Conservation (phyloP, 2,888 invertebrate species). For the Alcis repandata region DNA sequence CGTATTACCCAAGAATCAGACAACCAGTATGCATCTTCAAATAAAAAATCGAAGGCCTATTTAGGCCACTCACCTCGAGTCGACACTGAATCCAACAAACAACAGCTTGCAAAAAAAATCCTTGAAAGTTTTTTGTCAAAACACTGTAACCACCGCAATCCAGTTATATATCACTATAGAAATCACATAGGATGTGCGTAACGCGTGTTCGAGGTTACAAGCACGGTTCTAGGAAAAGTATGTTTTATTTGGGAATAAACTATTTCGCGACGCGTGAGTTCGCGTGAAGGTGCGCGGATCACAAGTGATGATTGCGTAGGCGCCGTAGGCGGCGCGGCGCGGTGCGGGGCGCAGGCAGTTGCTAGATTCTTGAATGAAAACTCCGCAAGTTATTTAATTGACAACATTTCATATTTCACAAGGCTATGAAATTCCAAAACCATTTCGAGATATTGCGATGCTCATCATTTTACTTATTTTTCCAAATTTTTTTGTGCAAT, state of each 20-base stretch:
- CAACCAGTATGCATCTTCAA: slow-evolving; percentile 10
- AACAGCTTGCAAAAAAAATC: slow-evolving; percentile 33
- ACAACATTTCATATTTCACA: too few relatives aligned
- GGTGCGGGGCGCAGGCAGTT: slow-evolving; percentile 1
- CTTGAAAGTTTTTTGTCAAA: slow-evolving; percentile 36
- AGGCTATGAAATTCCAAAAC: too few relatives aligned
- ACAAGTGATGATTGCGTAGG: slow-evolving; percentile 9
- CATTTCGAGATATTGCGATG: too few relatives aligned
- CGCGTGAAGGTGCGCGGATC: background rate
- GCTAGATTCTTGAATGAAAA: background rate
- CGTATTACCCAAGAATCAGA: background rate
- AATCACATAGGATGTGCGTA: slow-evolving; percentile 21
- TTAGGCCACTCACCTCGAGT: slow-evolving; percentile 41
- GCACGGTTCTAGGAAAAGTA: slow-evolving; percentile 22
- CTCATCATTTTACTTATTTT: too few relatives aligned
- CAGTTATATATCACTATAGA: slow-evolving; percentile 26
- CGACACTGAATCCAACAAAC: slow-evolving; percentile 8
- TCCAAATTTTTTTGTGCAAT: too few relatives aligned
- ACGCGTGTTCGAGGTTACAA: slow-evolving; percentile 19
- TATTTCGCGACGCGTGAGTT: slow-evolving; percentile 17
- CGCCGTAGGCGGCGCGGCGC: slow-evolving; percentile 11
- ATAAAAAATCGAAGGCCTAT: slow-evolving; percentile 35
- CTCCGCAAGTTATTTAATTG: background rate
- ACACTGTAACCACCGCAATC: slow-evolving; percentile 42
- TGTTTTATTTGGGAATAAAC: slow-evolving; percentile 22